Evolutionary conservation across 1,140 invertebrate genomes (phyloP).

Genomic region (Monochamus saltuarius): DNA sequence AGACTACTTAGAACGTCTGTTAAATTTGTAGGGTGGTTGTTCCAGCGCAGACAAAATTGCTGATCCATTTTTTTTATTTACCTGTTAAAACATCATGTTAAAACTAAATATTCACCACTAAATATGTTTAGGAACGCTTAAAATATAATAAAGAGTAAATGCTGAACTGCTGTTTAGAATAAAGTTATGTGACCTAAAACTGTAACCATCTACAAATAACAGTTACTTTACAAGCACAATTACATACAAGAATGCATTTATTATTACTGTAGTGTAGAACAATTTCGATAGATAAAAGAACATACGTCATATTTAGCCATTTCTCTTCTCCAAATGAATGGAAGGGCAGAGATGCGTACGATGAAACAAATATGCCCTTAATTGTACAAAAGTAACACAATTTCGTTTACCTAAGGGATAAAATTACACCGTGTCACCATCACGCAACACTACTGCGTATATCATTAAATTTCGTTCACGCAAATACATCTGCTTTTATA

Average conservation of each 20-base stretch:
- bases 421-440: no score
- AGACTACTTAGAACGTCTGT: conserved; percentile 85
- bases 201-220: conserved; percentile 51
- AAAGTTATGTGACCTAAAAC: conserved; percentile 52
- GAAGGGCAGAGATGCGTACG: conserved; percentile 11
- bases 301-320: conserved; percentile 17
- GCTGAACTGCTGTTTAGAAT: conserved; percentile 41
- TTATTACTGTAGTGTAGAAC: conserved; percentile 17
- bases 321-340: conserved; percentile 5
- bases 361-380: conserved; percentile 31
- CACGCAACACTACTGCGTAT: no score
- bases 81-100: conserved; percentile 33
- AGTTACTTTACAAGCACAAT: conserved; percentile 48
- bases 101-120: not conserved
- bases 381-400: conserved; percentile 30
- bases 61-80: conserved; percentile 74
- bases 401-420: no score
- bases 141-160: conserved; percentile 2
- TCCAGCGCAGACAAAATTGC: conserved; percentile 93
- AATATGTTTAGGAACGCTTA: no score
- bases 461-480: no score
- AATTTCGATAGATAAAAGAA: conserved; percentile 11
- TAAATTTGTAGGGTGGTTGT: conserved; percentile 88
- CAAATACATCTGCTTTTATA: no score
- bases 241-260: conserved; percentile 41